Conservation (phyloP, 1,140 invertebrate genomes). For the Probaryconus sp. region DNA sequence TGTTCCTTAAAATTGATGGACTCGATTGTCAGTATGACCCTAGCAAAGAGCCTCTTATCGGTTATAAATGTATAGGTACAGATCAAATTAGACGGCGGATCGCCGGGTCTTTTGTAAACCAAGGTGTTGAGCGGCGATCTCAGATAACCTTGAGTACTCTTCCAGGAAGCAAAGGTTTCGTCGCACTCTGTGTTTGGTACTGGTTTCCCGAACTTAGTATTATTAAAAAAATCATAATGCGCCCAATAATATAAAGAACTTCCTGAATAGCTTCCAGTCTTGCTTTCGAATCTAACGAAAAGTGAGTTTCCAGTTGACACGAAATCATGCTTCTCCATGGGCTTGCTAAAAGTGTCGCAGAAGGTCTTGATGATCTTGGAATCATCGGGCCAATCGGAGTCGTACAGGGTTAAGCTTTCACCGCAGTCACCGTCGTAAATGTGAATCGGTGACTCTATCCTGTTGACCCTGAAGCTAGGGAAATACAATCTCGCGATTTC, state of each 20-base stretch:
- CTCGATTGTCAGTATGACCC: conserved; percentile 86
- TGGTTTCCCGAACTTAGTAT: conserved; percentile 88
- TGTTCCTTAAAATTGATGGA: conserved; percentile 86
- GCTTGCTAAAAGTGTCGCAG: conserved; percentile 93
- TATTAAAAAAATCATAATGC: conserved; percentile 95
- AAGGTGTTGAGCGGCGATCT: conserved; percentile 90
- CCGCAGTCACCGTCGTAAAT: conserved; percentile 91
- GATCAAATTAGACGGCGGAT: conserved; percentile 82
- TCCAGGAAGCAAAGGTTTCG: conserved; percentile 90
- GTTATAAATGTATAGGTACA: conserved; percentile 91
- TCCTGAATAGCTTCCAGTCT: conserved; percentile 93
- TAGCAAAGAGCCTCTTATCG: conserved; percentile 86
- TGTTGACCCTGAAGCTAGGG: conserved; percentile 92
- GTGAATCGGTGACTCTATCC: conserved; percentile 91
- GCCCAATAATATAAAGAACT: conserved; percentile 94
- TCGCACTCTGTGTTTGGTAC: conserved; percentile 89
- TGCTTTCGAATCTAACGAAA: conserved; percentile 92
- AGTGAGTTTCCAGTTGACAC: conserved; percentile 90
- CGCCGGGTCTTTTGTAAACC: conserved; percentile 86
- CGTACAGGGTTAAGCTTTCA: conserved; percentile 92
- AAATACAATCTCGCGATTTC: conserved; percentile 93
- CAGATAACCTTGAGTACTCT: conserved; percentile 83
- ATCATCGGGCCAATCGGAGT: conserved; percentile 90
- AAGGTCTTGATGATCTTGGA: conserved; percentile 93
- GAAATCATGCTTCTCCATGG: conserved; percentile 95